These are phyloP conservation scores for Erpornis zantholeuca DNA, from an alignment of 2,113 vertebrate species.

Conservation along the genomic window DNA sequence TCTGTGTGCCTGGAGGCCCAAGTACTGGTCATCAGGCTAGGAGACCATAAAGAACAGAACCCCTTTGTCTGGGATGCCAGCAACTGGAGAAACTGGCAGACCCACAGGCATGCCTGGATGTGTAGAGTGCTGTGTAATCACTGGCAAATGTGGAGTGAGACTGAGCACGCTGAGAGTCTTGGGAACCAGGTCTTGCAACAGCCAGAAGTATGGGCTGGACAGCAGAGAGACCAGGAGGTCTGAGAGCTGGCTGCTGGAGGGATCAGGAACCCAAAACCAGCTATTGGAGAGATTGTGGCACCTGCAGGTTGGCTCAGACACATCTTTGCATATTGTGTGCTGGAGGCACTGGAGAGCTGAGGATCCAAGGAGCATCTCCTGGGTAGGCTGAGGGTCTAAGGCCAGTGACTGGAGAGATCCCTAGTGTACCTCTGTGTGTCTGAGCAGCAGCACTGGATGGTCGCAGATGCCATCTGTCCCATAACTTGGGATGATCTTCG, in stretches of 20 bases:
- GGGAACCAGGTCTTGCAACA: not conserved
- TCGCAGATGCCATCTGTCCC: not conserved
- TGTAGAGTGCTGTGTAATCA: not conserved
- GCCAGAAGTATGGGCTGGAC: not conserved
- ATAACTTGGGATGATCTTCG: not conserved
- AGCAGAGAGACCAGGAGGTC: not conserved
- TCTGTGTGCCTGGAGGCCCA: not conserved
- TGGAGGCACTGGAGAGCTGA: not conserved
- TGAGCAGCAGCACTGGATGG: not conserved
- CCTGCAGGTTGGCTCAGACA: accelerated
- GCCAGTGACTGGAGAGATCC: not conserved
- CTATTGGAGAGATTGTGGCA: accelerated
- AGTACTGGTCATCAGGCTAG: not conserved
- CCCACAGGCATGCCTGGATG: not conserved
- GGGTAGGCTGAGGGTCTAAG: not conserved
- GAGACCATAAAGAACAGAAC: not conserved
- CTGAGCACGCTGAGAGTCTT: not conserved
- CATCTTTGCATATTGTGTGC: not conserved
- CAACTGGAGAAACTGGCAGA: not conserved
- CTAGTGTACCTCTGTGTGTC: not conserved
- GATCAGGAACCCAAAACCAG: not conserved
- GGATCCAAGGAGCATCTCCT: not conserved
- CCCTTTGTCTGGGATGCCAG: not conserved
- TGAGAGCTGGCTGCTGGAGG: not conserved
- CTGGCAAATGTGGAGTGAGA: not conserved